A percentile compares a stretch with the other conserved stretches of the same genome.
These are phyloP conservation scores for Cyclura pinguis DNA, from an alignment of 2,797 vertebrate genomes.

Conservation along the genomic window DNA sequence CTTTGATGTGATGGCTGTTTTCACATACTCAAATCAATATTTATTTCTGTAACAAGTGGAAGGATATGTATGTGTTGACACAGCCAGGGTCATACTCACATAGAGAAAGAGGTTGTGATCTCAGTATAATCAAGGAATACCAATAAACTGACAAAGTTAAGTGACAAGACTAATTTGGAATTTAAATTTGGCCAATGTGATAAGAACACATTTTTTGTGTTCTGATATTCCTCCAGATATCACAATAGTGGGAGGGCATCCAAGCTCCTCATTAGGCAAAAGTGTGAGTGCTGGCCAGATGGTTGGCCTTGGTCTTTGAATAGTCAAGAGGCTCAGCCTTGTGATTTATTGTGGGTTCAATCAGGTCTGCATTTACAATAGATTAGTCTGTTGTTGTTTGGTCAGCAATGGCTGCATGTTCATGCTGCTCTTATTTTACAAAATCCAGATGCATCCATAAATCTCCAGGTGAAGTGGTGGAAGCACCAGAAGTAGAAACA, in stretches of 20 bases:
- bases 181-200: constrained; percentile 59
- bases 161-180: constrained; percentile 49
- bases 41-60: not conserved
- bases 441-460: constrained; percentile 70
- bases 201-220: constrained; percentile 46
- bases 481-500: constrained; percentile 47
- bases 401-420: constrained; percentile 39
- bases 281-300: constrained; percentile 73
- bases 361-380: constrained; percentile 52
- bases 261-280: constrained; percentile 69
- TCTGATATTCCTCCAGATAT: constrained; percentile 68
- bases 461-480: constrained; percentile 67
- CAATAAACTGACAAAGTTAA: constrained; percentile 18
- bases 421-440: constrained; percentile 42
- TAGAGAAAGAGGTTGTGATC: constrained; percentile 13
- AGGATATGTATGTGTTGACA: not conserved
- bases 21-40: not conserved
- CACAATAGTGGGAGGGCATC: constrained; percentile 67
- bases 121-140: constrained; percentile 5
- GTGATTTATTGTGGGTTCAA: constrained; percentile 68
- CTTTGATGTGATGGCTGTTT: not conserved
- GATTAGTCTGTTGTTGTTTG: constrained; percentile 51
- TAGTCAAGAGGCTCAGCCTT: constrained; percentile 64
- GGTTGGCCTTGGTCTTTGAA: constrained; percentile 68
- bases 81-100: not conserved